These are phyloP conservation scores for Drosophila tripunctata DNA, from an alignment of 2,888 invertebrate species.

Conservation along the genomic window DNA sequence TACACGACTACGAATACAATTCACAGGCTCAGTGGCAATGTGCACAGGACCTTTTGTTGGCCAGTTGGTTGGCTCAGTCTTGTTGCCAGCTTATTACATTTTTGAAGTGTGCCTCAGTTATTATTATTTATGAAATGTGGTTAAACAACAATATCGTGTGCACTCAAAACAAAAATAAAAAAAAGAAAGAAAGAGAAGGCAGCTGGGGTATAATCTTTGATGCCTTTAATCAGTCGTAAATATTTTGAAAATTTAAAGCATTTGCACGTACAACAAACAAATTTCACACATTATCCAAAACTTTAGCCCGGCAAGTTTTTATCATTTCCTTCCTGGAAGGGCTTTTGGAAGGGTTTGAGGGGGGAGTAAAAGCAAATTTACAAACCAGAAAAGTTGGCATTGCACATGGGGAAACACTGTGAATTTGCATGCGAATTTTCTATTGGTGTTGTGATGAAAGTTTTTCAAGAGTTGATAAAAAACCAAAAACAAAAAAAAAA, in stretches of 20 bases:
- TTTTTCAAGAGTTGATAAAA: slow-evolving; percentile 56
- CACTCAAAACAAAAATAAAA: slow-evolving; percentile 14
- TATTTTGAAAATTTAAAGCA: slow-evolving; percentile 35
- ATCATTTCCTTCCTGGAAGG: background rate
- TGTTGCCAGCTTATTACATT: slow-evolving; percentile 66
- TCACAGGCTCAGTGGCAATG: slow-evolving; percentile 13
- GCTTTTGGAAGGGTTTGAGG: slow-evolving; percentile 13
- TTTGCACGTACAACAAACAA: slow-evolving; percentile 21
- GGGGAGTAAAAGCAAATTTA: slow-evolving; percentile 41
- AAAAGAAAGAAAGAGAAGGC: background rate
- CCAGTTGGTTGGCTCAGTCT: background rate
- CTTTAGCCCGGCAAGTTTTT: slow-evolving; percentile 38
- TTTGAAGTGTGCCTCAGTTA: slow-evolving; percentile 57
- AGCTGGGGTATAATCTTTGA: slow-evolving; percentile 11
- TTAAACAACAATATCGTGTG: slow-evolving; percentile 23
- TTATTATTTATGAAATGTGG: slow-evolving; percentile 58
- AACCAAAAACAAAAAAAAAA: background rate
- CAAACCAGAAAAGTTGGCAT: slow-evolving; percentile 57
- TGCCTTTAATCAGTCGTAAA: slow-evolving; percentile 53
- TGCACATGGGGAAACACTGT: slow-evolving; percentile 52
- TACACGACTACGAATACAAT: too few species aligned
- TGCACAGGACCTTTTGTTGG: slow-evolving; percentile 4
- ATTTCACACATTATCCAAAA: slow-evolving; percentile 50
- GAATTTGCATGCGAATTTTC: slow-evolving; percentile 71
- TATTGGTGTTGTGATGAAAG: slow-evolving; percentile 69